Percentiles rank a stretch among this genome's conserved stretches.
phyloP scores from a whole-genome alignment of 2,113 vertebrate species.

The Pollimyrus isidori region DNA sequence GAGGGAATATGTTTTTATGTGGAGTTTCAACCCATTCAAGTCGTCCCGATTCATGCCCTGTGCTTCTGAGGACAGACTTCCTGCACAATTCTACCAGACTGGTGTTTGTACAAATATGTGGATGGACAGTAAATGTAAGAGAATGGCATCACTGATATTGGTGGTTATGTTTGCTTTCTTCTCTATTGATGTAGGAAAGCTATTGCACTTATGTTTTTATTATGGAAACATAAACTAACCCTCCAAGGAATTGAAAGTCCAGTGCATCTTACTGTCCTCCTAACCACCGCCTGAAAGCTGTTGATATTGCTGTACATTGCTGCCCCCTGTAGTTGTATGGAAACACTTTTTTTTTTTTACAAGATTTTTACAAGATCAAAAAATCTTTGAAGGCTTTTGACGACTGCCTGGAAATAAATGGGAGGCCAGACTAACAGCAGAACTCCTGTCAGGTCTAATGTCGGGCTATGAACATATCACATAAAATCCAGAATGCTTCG shows the following conservation, averaged over 20 bases:
- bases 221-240: neutral
- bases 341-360: neutral
- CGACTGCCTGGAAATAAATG: neutral
- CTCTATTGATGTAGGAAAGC: neutral
- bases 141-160: neutral
- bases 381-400: neutral
- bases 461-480: neutral
- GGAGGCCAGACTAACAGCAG: neutral
- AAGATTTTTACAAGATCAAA: neutral
- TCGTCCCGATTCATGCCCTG: neutral
- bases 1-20: neutral
- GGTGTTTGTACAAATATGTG: neutral
- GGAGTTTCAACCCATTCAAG: neutral
- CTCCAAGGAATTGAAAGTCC: neutral
- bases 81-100: neutral
- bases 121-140: neutral
- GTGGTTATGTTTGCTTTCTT: neutral
- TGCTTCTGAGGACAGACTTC: neutral
- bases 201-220: neutral
- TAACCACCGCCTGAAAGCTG: neutral
- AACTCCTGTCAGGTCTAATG: neutral
- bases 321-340: neutral
- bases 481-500: neutral
- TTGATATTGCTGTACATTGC: conserved; percentile 1
- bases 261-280: neutral